These are phyloP conservation scores for Holcopasites calliopsidis DNA, from an alignment of 1,140 invertebrate genomes.

Conservation along the genomic window DNA sequence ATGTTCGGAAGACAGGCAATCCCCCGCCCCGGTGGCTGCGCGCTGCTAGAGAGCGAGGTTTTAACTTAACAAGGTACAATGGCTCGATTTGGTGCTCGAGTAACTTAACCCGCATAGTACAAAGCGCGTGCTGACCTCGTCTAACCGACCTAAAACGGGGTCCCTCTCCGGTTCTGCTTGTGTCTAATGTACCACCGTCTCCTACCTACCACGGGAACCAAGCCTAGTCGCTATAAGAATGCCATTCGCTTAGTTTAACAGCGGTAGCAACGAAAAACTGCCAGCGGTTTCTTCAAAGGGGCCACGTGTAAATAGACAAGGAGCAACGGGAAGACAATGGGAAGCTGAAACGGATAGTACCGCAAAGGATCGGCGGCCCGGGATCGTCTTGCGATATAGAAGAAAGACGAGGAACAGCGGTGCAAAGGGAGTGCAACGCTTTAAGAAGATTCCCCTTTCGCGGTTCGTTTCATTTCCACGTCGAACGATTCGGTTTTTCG, in stretches of 20 bases:
- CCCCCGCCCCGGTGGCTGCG: too few species aligned
- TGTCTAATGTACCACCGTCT: conserved; percentile 58
- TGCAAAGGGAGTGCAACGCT: not conserved
- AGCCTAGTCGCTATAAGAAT: conserved; percentile 57
- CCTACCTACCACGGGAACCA: conserved; percentile 58
- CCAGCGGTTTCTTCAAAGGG: conserved; percentile 71
- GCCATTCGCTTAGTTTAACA: conserved; percentile 77
- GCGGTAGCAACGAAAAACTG: conserved; percentile 63
- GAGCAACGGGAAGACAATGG: conserved; percentile 70
- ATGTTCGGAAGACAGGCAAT: conserved; percentile 50
- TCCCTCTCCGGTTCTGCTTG: conserved; percentile 15
- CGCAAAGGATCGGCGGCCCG: conserved; percentile 51
- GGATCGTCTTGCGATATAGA: conserved; percentile 63
- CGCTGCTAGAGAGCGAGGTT: conserved; percentile 43
- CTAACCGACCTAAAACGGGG: conserved; percentile 60
- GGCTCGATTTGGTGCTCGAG: conserved; percentile 59
- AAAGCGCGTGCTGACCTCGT: conserved; percentile 64
- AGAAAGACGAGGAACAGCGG: conserved; percentile 53
- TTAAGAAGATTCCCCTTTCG: conserved; percentile 47
- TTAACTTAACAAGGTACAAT: conserved; percentile 62
- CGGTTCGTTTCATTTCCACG: conserved; percentile 63
- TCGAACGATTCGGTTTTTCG: conserved; percentile 49
- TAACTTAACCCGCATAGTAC: conserved; percentile 68
- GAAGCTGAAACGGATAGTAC: conserved; percentile 69
- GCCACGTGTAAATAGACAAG: conserved; percentile 61